Conservation (phyloP, 1,140 invertebrate genomes). For the Penaeus chinensis region DNA sequence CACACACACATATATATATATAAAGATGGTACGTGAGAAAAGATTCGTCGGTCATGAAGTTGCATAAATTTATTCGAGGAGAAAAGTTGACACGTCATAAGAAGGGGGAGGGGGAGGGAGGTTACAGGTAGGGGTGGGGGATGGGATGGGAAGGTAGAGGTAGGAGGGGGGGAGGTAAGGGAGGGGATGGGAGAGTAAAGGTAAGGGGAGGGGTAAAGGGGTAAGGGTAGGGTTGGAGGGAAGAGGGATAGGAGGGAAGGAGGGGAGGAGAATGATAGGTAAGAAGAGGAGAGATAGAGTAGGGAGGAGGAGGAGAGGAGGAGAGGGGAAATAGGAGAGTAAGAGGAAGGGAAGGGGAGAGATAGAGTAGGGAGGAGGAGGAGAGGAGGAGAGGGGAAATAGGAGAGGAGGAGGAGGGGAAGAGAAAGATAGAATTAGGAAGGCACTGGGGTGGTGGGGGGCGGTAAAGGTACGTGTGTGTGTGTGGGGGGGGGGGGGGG, state of each 20-base stretch:
- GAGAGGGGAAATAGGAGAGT: background rate
- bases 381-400: background rate
- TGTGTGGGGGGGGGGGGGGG: background rate
- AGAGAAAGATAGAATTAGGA: background rate
- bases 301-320: background rate
- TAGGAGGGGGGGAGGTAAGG: background rate
- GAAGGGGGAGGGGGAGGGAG: background rate
- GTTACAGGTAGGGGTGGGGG: background rate
- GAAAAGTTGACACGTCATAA: background rate
- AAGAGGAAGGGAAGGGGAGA: background rate
- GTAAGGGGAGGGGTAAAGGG: background rate
- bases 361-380: background rate
- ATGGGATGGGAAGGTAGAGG: no score
- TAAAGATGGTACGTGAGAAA: background rate
- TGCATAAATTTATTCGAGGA: conserved; percentile 29
- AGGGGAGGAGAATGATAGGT: background rate
- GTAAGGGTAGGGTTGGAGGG: background rate
- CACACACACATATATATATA: no score
- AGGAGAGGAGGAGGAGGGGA: background rate
- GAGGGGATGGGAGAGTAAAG: background rate
- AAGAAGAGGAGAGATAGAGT: background rate
- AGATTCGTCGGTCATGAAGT: conserved; percentile 25
- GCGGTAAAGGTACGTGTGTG: background rate
- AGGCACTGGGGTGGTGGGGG: background rate
- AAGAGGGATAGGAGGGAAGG: background rate